Conservation (phyloP, 2,113 vertebrate genomes). For the Haplotaxodon microlepis region DNA sequence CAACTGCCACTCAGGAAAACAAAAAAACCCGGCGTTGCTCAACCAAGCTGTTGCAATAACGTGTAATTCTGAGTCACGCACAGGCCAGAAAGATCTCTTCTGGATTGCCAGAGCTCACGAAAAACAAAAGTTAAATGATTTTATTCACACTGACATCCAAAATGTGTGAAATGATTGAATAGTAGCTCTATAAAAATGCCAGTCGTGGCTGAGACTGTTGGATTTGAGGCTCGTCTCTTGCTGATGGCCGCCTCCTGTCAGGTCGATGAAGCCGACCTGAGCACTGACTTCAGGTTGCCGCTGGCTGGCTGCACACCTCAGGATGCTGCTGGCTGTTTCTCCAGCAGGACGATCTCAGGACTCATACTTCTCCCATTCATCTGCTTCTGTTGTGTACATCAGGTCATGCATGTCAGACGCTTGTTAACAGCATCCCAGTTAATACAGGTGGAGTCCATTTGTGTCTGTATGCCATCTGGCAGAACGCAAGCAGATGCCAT, state of each 20-base stretch:
- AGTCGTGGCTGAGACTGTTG: not conserved
- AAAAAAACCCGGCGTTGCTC: not conserved
- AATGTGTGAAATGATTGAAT: not conserved
- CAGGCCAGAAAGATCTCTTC: not conserved
- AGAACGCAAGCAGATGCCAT: slow-evolving; percentile 7
- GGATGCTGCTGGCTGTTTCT: not conserved
- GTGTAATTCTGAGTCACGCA: slow-evolving; percentile 9
- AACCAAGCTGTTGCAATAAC: slow-evolving; percentile 43
- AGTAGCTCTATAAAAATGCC: not conserved
- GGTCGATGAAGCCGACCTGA: not conserved
- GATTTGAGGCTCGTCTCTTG: not conserved
- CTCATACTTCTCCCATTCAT: not conserved
- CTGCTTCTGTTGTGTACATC: not conserved
- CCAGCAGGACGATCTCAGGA: not conserved
- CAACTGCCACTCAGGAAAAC: not conserved
- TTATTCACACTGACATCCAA: not conserved
- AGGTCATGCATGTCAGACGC: not conserved
- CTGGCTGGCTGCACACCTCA: not conserved
- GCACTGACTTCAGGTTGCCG: not conserved
- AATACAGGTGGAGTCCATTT: slow-evolving; percentile 10
- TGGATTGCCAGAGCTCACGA: not conserved
- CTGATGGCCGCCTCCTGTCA: not conserved
- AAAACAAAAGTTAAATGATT: not conserved
- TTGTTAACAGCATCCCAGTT: not conserved
- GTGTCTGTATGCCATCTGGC: slow-evolving; percentile 18